Evolutionary conservation across 2,797 vertebrate species (phyloP).

Genomic region (Leptoclinus maculatus): DNA sequence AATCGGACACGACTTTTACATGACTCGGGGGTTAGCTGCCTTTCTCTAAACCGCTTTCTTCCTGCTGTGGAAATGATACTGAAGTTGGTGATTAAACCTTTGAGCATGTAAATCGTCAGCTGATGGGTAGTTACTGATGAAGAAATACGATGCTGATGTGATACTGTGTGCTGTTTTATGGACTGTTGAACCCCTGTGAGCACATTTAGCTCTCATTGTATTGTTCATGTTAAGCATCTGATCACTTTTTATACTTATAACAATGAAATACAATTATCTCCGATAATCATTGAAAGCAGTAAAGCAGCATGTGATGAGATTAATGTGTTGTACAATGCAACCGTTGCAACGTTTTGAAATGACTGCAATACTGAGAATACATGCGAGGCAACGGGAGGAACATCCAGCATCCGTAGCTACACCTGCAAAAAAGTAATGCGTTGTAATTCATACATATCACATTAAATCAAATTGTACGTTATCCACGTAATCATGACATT

Average conservation of each 20-base stretch:
- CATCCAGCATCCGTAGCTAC: no score
- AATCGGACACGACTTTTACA: constrained; percentile 75
- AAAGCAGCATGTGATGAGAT: no score
- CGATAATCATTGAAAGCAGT: background rate
- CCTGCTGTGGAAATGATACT: constrained; percentile 26
- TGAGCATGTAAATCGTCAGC: constrained; percentile 19
- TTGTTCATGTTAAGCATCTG: background rate
- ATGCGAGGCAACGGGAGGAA: background rate
- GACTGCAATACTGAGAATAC: background rate
- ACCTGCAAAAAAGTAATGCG: no score
- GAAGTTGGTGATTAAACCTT: constrained; percentile 19
- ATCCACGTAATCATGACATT: no score
- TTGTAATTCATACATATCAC: no score
- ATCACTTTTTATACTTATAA: background rate
- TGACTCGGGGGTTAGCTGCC: constrained; percentile 43
- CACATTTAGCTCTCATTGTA: background rate
- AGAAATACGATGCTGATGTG: background rate
- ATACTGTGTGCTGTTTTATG: background rate
- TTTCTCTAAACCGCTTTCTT: constrained; percentile 48
- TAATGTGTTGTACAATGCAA: background rate
- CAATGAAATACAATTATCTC: background rate
- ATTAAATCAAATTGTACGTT: no score
- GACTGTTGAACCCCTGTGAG: background rate
- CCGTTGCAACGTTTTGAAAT: background rate
- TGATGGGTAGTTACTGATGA: background rate